These are phyloP conservation scores for Patella caerulea DNA, from an alignment of 2,888 invertebrate genomes.

Conservation along the genomic window DNA sequence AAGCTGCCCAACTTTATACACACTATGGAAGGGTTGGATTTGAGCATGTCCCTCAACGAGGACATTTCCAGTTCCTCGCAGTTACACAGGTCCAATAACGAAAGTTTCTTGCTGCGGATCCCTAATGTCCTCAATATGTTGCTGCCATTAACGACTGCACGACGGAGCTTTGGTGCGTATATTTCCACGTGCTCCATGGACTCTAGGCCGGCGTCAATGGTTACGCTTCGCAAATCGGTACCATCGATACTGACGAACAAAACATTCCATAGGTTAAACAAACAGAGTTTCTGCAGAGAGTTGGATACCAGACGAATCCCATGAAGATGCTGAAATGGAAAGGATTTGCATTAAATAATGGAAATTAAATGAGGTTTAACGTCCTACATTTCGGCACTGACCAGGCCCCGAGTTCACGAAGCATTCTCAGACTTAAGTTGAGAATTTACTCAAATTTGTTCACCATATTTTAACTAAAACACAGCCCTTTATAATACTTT, in stretches of 20 bases:
- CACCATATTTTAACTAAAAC: too few relatives aligned
- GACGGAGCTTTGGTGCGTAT: constrained; percentile 43
- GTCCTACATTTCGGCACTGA: too few relatives aligned
- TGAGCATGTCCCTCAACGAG: constrained; percentile 44
- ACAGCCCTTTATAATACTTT: too few relatives aligned
- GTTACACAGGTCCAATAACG: constrained; percentile 48
- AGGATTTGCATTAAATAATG: not conserved
- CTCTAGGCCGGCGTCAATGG: constrained; percentile 55
- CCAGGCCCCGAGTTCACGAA: too few relatives aligned
- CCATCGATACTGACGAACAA: constrained; percentile 52
- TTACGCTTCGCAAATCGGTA: constrained; percentile 44
- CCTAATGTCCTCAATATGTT: constrained; percentile 48
- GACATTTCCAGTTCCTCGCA: constrained; percentile 57
- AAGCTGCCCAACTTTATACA: constrained; percentile 53
- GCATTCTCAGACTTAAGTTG: too few relatives aligned
- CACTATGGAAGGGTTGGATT: constrained; percentile 40
- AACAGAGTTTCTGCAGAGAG: constrained; percentile 55
- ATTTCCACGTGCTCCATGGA: constrained; percentile 55
- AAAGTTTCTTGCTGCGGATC: constrained; percentile 48
- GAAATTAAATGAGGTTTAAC: too few relatives aligned
- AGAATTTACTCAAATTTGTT: too few relatives aligned
- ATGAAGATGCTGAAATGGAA: constrained; percentile 48
- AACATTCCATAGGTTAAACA: constrained; percentile 58
- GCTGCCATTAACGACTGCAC: constrained; percentile 49
- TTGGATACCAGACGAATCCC: constrained; percentile 53